Percentiles rank a stretch among this genome's conserved stretches.
Evolutionary conservation across 2,888 invertebrate genomes (phyloP).

Genomic region (Unio pictorum): DNA sequence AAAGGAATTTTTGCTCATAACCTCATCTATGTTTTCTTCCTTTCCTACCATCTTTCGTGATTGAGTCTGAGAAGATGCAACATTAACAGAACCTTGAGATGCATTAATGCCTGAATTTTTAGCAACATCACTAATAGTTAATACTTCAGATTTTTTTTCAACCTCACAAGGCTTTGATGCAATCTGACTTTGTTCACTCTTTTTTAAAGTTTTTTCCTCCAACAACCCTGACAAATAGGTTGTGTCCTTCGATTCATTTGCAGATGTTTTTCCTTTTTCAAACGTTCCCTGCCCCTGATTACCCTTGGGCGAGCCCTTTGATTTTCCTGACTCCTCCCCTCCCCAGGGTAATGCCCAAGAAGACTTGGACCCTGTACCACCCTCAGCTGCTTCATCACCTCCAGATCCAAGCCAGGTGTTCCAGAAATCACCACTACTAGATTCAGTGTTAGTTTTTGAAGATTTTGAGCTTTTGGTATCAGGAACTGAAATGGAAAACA

Average conservation of each 20-base stretch:
- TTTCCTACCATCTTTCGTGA: too few species aligned
- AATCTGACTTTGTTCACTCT: neutral
- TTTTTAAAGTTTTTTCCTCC: too few species aligned
- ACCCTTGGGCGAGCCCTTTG: constrained; percentile 9
- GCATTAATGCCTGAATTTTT: too few species aligned
- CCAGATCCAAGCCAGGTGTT: constrained; percentile 31
- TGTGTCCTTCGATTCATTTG: neutral
- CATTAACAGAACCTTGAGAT: too few species aligned
- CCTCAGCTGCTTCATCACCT: constrained; percentile 8
- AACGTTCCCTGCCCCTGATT: neutral
- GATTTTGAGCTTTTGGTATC: constrained; percentile 7
- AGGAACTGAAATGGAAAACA: constrained; percentile 4
- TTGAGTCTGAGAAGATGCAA: too few species aligned
- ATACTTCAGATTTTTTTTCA: neutral
- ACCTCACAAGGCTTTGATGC: neutral
- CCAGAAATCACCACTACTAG: constrained; percentile 24
- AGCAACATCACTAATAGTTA: too few species aligned
- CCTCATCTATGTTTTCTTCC: too few species aligned
- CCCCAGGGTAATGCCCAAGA: constrained; percentile 36
- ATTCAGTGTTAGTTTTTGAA: neutral
- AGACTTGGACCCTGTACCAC: constrained; percentile 8
- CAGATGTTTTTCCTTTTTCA: neutral
- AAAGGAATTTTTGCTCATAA: too few species aligned
- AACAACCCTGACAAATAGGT: too few species aligned
- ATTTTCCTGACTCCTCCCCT: constrained; percentile 10